Conservation (phyloP, 2,113 vertebrate species). For the Gobiocypris rarus region DNA sequence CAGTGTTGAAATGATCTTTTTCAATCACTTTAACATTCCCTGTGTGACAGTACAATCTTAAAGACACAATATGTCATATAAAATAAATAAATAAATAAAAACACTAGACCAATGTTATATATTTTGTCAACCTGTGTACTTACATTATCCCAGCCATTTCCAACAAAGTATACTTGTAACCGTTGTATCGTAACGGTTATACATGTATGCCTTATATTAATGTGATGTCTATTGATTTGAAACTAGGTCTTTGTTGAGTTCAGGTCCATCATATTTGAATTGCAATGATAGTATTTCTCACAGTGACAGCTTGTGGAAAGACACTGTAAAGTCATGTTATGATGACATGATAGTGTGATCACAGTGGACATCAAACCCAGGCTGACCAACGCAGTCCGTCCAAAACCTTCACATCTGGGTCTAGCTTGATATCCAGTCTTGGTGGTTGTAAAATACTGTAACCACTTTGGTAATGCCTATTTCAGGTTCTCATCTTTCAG, state of each 20-base stretch:
- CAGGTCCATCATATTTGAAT: not conserved
- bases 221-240: not conserved
- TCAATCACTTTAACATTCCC: not conserved
- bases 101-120: too few relatives aligned
- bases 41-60: not conserved
- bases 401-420: not conserved
- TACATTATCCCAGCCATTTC: too few relatives aligned
- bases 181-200: not conserved
- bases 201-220: not conserved
- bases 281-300: not conserved
- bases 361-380: not conserved
- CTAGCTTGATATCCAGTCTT: not conserved
- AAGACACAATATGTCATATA: too few relatives aligned
- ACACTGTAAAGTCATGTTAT: not conserved
- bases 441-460: not conserved
- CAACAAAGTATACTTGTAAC: too few relatives aligned
- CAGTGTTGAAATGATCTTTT: not conserved
- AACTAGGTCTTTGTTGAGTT: not conserved
- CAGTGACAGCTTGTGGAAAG: not conserved
- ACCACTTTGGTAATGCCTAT: not conserved
- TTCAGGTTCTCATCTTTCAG: not conserved
- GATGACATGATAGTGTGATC: not conserved
- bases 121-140: too few relatives aligned
- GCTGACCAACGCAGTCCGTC: not conserved
- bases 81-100: too few relatives aligned